Percentiles rank a stretch among this genome's conserved stretches.
phyloP scores from a whole-genome alignment of 1,140 invertebrate genomes.

The Drosophila tani region DNA sequence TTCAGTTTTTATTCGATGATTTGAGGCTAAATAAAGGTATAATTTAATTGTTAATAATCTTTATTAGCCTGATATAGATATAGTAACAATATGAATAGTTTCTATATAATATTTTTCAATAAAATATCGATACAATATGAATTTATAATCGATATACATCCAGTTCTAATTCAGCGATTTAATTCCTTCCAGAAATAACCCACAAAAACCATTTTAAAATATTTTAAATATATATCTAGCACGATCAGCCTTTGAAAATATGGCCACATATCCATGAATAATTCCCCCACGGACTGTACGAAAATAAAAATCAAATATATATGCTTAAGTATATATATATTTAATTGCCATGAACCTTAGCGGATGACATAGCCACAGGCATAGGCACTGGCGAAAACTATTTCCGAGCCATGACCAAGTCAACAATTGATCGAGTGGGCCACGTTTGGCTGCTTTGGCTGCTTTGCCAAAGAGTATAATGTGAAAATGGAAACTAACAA shows the following conservation, averaged over 20 bases:
- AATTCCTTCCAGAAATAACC: no score
- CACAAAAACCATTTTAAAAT: no score
- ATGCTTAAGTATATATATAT: background rate
- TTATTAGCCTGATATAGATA: no score
- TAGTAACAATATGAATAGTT: no score
- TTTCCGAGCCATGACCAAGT: slow-evolving; percentile 49
- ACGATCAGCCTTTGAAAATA: background rate
- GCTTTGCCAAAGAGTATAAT: slow-evolving; percentile 35
- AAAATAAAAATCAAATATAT: background rate
- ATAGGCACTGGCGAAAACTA: slow-evolving; percentile 9
- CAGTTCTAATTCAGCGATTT: background rate
- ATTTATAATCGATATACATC: background rate
- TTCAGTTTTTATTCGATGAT: no score
- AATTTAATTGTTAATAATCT: no score
- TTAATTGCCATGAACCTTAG: slow-evolving; percentile 17
- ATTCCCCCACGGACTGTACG: background rate
- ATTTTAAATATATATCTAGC: no score
- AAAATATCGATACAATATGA: background rate
- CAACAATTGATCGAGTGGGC: slow-evolving; percentile 34
- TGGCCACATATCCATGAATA: background rate
- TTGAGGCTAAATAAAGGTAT: no score
- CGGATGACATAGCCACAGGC: slow-evolving; percentile 17
- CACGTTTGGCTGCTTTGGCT: slow-evolving; percentile 12
- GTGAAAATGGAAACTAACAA: slow-evolving; percentile 74
- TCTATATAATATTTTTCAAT: no score